Evolutionary conservation across 2,797 vertebrate genomes (phyloP), one percentile per base, ranked within the genome.

Genomic region (Pseudomugil gertrudae): DNA sequence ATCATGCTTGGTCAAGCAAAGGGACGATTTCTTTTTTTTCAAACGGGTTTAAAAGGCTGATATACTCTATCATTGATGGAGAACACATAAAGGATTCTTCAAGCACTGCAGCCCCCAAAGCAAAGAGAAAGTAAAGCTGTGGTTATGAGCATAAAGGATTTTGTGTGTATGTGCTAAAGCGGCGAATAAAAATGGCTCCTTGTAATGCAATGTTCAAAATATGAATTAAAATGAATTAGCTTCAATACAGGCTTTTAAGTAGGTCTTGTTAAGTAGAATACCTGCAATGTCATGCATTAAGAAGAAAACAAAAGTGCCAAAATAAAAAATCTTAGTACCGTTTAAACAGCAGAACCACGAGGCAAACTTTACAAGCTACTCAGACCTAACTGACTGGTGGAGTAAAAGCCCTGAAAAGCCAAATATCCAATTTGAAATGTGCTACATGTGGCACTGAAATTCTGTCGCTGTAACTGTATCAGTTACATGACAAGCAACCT

Each of bases 1-100:
- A 91, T 90, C 91, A 90, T 84, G 88, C 91, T 91, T 87, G 91
- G 90, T 87, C 90, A 90, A 90, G 88, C 89, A 89, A 89, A 79
- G 87, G 88, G 84, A 83, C 87, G 83, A 90, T 90, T 90, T 88
- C 84, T 87, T 87, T 87, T 87, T 87, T 88, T 86, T 85, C 79
- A 61, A 30, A 75, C 80, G 79, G 81, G 71, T 79, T 91, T 90
- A 87, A 89, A 85, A 89, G 85, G 84, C 84, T 84, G 84, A 89
- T 88, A 79, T 80, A 90, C 84, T 89, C 83, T 83, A 80, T 83
- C 80, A 43, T 74, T 76, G 77, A 74, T 32, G 29, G 64, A 54
- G 84, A 87, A 92, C 88, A 86, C 83, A 83, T 86, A 88, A 79
- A 78, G 81, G 74, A 84, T 75, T 85, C 76, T 57, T 72, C 19